phyloP scores from a whole-genome alignment of 2,888 invertebrate species.

The Macrosiphum euphorbiae region DNA sequence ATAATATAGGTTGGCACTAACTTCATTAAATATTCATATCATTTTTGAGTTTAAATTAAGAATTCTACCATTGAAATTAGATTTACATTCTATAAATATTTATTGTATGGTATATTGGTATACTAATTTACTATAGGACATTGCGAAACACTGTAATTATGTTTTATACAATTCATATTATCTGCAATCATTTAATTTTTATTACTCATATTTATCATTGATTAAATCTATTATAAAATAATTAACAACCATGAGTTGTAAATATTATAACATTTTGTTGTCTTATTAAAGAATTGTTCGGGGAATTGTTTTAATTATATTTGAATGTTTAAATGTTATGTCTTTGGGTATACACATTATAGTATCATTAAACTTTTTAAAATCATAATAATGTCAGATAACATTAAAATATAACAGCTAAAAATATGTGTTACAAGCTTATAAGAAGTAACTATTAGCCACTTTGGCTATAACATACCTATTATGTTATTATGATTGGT shows the following conservation, averaged over 20 bases:
- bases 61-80: background rate
- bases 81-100: background rate
- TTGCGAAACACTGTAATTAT: background rate
- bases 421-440: background rate
- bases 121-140: background rate
- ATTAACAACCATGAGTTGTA: background rate
- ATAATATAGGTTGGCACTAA: background rate
- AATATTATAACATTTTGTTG: background rate
- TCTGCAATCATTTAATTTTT: background rate
- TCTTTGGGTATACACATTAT: background rate
- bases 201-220: background rate
- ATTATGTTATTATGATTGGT: background rate
- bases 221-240: background rate
- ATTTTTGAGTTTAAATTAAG: background rate
- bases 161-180: background rate
- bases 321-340: background rate
- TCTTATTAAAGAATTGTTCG: background rate
- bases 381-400: background rate
- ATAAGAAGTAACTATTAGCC: background rate
- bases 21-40: background rate
- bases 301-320: background rate
- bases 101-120: background rate
- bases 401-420: background rate
- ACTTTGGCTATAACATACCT: background rate
- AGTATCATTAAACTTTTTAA: background rate